Evolutionary conservation across 2,113 vertebrate species (phyloP).

Genomic region (Pyrgilauda ruficollis): DNA sequence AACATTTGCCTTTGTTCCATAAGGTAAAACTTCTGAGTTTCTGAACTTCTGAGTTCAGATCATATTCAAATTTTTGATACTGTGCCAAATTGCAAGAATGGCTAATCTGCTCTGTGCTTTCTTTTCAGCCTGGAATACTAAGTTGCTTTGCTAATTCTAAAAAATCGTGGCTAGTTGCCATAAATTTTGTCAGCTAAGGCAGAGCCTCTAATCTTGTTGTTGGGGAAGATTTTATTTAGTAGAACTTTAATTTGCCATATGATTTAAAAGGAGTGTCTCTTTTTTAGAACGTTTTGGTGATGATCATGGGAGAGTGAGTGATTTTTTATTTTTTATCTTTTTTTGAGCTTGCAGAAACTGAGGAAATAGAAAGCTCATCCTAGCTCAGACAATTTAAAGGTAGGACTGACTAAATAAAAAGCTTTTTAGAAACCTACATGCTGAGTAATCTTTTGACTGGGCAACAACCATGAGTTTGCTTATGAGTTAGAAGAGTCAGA

Average conservation of each 20-base stretch:
- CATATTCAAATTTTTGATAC: neutral
- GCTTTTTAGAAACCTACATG: neutral
- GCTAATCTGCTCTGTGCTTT: neutral
- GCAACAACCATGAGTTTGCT: neutral
- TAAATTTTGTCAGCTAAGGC: neutral
- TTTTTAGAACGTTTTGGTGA: neutral
- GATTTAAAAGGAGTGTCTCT: neutral
- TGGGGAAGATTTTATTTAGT: neutral
- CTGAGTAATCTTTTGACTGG: neutral
- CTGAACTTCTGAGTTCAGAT: neutral
- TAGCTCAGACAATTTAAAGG: neutral
- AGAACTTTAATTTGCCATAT: neutral
- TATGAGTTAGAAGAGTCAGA: neutral
- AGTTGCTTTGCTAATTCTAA: neutral
- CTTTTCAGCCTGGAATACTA: neutral
- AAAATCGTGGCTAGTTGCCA: neutral
- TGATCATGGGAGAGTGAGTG: neutral
- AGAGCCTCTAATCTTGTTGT: neutral
- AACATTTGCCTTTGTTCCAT: neutral
- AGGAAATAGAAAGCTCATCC: neutral
- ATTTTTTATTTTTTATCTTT: neutral
- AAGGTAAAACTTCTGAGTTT: neutral
- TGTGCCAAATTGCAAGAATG: neutral
- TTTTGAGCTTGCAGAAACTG: neutral
- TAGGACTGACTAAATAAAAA: neutral